Evolutionary conservation across 2,113 vertebrate genomes (phyloP).

Genomic region (Lagenorhynchus albirostris): DNA sequence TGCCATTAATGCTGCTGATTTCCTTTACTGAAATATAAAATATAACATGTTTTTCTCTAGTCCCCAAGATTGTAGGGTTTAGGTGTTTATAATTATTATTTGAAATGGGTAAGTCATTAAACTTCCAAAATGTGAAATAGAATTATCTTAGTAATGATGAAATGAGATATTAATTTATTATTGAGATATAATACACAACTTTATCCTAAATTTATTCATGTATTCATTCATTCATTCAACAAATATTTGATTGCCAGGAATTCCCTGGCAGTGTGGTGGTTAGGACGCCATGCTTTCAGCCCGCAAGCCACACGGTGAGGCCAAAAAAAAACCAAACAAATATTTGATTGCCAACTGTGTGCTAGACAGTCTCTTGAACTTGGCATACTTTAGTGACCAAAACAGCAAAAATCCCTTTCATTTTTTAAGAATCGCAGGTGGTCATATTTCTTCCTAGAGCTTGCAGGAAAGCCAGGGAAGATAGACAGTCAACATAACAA

Average conservation of each 20-base stretch:
- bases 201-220: not conserved
- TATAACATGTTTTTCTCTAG: not conserved
- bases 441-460: not conserved
- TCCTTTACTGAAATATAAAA: not conserved
- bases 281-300: not conserved
- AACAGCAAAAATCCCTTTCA: not conserved
- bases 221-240: not conserved
- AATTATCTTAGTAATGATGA: not conserved
- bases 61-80: not conserved
- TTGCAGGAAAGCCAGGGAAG: not conserved
- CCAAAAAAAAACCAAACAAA: not conserved
- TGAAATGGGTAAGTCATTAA: constrained; percentile 17
- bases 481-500: not conserved
- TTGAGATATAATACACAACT: not conserved
- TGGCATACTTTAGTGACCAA: not conserved
- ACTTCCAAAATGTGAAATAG: not conserved
- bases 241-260: not conserved
- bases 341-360: not conserved
- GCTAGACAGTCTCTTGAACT: not conserved
- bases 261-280: not conserved
- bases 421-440: not conserved
- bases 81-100: not conserved
- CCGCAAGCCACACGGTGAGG: not conserved
- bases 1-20: not conserved
- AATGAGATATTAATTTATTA: not conserved